Base-by-base conservation (phyloP, 2,113 vertebrate species). In the Perccottus glenii region DNA sequence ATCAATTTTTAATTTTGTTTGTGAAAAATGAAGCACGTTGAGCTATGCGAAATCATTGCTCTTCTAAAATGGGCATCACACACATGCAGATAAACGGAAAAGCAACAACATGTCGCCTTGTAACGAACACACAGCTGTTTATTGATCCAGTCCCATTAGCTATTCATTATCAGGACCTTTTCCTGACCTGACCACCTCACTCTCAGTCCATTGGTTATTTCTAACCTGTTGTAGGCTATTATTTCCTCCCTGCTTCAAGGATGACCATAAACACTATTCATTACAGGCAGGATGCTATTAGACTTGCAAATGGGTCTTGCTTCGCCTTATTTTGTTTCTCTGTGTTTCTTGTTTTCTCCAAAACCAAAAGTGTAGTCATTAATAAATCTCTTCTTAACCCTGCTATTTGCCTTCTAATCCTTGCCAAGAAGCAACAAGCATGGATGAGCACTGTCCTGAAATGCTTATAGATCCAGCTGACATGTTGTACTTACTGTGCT, bases 1-100 rank as follows among this genome's bases (percentile, higher is more conserved):
- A 88, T 85, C 81, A 60, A 87, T 89, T 85, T 88, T 86, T 82
- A 82, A 89, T 89, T 84, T 85, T 77, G 81, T 83, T 82, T 66
- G 68, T 74, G 48, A 61, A 69, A 86, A 83, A 80, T 70, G 59
- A 69, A 72, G 49, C 48, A 55, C 43, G 12, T 53, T 80, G 64
- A 68, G 70, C 70, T 73, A 73, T 77, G 75, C 47, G 40, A 77
- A 79, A 81, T 73, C 75, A 68, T 59, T 76, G 19, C 40, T 76
- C 63, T 68, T 44, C 45, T 60, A 9, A 61, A 70, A 58, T 59
- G 57, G 69, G 52, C 65, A 53, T 65, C 45, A 49, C 53, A 66
- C 38, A 49, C 14, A 27, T 7, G 10, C 62, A 35, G 9, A 43
- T 27, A 33, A 15, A 45, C 64, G 64, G 51, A 14, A 9, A 53